Base-by-base conservation (phyloP, 2,888 invertebrate genomes). In the Ormyrus thymus region DNA sequence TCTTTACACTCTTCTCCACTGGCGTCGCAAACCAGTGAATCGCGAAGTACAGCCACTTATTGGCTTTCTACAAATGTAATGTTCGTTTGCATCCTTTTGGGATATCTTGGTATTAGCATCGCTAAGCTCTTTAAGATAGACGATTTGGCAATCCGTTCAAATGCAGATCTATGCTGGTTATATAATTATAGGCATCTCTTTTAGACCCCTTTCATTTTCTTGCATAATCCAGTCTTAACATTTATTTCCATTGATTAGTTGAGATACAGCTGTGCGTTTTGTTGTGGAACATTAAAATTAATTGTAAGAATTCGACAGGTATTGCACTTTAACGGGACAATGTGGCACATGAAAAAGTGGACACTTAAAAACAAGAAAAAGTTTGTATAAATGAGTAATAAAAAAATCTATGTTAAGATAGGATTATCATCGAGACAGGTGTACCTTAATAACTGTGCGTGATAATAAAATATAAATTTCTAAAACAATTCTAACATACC, bases 181-280 rank as follows among this genome's bases (percentile, higher is more conserved):
- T 13, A 43, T 55, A 29, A 8, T 29, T 66, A 1, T 43, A 43
- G 13, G 53, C 29, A 29, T 29, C 29, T 29, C 29, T 29, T 29
- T 29, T 29, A 29, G 29, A 29, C 66, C 7, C 6, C 46, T 8
- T 8, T 64, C 6, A 64, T 43, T 5, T 29, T 9, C 51, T 6
- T 43, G 10, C n/a, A 51, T 43, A 53, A 68, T 70, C 58, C 58
- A 70, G 70, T 70, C 70, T 70, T 50, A 59, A 51, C 29, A 29
- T 29, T 2, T 29, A 29, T 29, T 29, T 29, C 4, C 29, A 29
- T 29, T 29, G 29, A 29, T 29, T 2, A 4, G 3, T 29, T 29
- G 29, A 29, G 29, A 29, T 29, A 29, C 4, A 29, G 29, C 29
- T 29, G 29, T 29, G 29, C 29, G 29, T 29, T 3, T 29, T 29